Percentiles rank a stretch among this genome's conserved stretches.
These are phyloP conservation scores for Myrmecophaga tridactyla DNA, from an alignment of 2,113 vertebrate genomes.

Conservation along the genomic window DNA sequence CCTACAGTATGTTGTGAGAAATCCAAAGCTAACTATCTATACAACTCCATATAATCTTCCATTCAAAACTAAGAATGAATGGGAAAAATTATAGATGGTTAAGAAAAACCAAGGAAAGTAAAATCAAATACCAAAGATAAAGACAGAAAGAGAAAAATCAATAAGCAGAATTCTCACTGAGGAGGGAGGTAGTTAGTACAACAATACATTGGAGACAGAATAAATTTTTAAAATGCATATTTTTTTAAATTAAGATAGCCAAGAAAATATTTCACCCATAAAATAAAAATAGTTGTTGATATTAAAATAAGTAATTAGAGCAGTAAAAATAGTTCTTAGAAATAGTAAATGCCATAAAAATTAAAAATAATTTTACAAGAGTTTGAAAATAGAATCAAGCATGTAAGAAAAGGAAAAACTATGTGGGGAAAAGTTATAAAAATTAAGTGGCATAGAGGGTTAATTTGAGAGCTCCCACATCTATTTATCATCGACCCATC, in stretches of 20 bases:
- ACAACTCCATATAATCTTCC: not conserved
- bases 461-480: not conserved
- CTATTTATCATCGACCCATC: no score
- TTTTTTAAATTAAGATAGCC: not conserved
- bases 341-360: not conserved
- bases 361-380: not conserved
- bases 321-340: not conserved
- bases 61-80: not conserved
- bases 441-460: not conserved
- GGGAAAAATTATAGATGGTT: not conserved
- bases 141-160: not conserved
- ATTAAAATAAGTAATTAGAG: not conserved
- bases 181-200: not conserved
- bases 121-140: not conserved
- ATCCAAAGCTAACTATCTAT: not conserved
- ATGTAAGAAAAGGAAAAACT: not conserved
- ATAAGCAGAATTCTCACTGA: not conserved
- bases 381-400: not conserved
- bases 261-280: not conserved
- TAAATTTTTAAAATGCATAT: not conserved
- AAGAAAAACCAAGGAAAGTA: not conserved
- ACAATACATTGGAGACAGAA: not conserved
- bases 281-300: not conserved
- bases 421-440: not conserved
- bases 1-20: not conserved